Evolutionary conservation across 2,888 invertebrate genomes (phyloP).

Genomic region (Agriopis aurantiaria): DNA sequence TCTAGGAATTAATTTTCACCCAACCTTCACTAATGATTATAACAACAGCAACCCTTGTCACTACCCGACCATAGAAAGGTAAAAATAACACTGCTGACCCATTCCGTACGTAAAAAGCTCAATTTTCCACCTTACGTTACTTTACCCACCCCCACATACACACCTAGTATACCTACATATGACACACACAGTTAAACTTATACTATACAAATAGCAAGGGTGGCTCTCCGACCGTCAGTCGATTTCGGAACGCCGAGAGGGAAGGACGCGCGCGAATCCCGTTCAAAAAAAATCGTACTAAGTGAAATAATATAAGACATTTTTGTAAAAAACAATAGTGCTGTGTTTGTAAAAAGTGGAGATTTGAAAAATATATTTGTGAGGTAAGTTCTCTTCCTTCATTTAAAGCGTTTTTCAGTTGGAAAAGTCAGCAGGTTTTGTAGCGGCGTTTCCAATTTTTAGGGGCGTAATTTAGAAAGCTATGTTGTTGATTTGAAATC

Average conservation of each 20-base stretch:
- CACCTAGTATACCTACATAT: background rate
- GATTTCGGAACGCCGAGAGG: conserved; percentile 44
- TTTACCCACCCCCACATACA: conserved; percentile 20
- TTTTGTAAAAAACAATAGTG: background rate
- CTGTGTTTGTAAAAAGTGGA: background rate
- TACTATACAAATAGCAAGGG: conserved; percentile 18
- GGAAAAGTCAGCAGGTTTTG: background rate
- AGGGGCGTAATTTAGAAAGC: background rate
- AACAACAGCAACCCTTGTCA: conserved; percentile 14
- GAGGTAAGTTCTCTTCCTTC: background rate
- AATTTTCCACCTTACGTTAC: conserved; percentile 21
- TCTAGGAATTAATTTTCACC: background rate
- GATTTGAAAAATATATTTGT: background rate
- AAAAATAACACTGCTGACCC: conserved; percentile 32
- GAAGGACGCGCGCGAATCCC: conserved; percentile 37
- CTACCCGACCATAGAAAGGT: conserved; percentile 1
- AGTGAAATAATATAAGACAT: conserved; percentile 9
- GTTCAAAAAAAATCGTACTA: conserved; percentile 20
- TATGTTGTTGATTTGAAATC: conserved; percentile 4
- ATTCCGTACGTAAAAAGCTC: conserved; percentile 22
- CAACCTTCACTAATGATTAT: background rate
- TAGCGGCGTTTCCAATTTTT: background rate
- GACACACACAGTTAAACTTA: conserved; percentile 24
- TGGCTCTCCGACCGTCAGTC: conserved; percentile 48
- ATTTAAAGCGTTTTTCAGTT: background rate